A percentile compares a stretch with the other conserved stretches of the same genome.
Conservation (phyloP, 2,888 invertebrate genomes). For the Rhagium mordax region DNA sequence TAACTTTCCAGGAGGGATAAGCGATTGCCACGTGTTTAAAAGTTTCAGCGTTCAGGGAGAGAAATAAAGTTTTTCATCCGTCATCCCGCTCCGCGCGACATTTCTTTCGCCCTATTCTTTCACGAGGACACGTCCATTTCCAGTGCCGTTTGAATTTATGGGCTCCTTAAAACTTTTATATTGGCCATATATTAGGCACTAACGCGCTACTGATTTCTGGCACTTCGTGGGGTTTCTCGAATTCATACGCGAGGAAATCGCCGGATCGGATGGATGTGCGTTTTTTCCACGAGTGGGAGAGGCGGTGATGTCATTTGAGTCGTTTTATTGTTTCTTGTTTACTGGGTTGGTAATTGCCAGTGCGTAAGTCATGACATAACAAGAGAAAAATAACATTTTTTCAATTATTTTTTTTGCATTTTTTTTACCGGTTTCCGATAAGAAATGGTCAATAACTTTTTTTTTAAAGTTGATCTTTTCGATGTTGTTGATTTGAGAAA, state of each 20-base stretch:
- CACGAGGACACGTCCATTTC: conserved; percentile 25
- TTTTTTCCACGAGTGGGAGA: background rate
- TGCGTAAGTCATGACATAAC: no score
- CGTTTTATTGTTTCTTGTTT: background rate
- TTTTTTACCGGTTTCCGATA: no score
- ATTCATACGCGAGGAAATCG: conserved; percentile 2
- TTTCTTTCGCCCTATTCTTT: conserved; percentile 27
- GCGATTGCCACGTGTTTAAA: conserved; percentile 26
- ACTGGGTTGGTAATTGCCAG: no score
- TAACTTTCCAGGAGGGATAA: conserved; percentile 22
- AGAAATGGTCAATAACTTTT: no score
- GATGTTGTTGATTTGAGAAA: no score
- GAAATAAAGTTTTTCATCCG: conserved; percentile 31
- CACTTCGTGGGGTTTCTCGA: conserved; percentile 1
- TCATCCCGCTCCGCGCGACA: conserved; percentile 24
- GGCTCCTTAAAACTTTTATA: conserved; percentile 35
- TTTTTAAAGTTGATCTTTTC: no score
- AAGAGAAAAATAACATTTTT: no score
- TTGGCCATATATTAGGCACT: conserved; percentile 39
- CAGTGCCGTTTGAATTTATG: conserved; percentile 34
- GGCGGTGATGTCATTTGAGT: background rate
- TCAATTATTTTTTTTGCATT: no score
- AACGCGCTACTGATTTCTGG: conserved; percentile 37
- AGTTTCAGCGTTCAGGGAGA: conserved; percentile 18
- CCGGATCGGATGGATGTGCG: background rate